Conservation (phyloP, 2,888 invertebrate species). For the Idaea dimidiata region DNA sequence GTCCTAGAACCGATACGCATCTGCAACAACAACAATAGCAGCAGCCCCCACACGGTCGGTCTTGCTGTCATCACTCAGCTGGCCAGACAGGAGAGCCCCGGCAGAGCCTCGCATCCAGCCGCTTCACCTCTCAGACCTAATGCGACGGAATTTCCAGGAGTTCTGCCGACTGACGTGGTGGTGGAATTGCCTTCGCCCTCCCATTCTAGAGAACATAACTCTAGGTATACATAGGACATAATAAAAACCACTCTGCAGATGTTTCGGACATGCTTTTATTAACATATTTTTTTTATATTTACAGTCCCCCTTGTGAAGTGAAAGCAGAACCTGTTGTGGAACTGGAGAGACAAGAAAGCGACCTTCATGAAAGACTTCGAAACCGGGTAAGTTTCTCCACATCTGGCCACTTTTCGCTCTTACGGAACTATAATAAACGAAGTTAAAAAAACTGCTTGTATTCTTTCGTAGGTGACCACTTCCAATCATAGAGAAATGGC, state of each 20-base stretch:
- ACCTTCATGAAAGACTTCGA: constrained; percentile 61
- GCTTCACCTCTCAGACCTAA: constrained; percentile 42
- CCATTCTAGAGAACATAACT: constrained; percentile 45
- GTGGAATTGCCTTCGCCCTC: constrained; percentile 69
- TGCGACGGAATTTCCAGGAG: constrained; percentile 69
- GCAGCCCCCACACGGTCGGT: constrained; percentile 85
- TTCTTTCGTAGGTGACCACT: constrained; percentile 50
- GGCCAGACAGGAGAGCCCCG: constrained; percentile 79
- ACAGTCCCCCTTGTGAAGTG: constrained; percentile 54
- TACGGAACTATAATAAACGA: background rate
- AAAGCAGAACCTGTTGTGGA: constrained; percentile 48
- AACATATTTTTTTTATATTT: constrained; percentile 18
- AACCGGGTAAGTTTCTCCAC: constrained; percentile 53
- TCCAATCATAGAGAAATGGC: constrained; percentile 69
- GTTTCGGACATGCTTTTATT: background rate
- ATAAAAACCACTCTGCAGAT: background rate
- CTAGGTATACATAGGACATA: constrained; percentile 39
- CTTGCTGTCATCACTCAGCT: constrained; percentile 89
- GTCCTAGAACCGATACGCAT: constrained; percentile 71
- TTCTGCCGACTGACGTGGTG: constrained; percentile 74
- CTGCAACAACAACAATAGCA: constrained; percentile 81
- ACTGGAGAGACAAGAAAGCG: constrained; percentile 62
- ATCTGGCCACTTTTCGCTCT: background rate
- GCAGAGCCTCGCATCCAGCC: constrained; percentile 40
- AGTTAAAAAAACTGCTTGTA: background rate